Conservation (phyloP, 1,140 invertebrate species). For the Philopotamus ludificatus region DNA sequence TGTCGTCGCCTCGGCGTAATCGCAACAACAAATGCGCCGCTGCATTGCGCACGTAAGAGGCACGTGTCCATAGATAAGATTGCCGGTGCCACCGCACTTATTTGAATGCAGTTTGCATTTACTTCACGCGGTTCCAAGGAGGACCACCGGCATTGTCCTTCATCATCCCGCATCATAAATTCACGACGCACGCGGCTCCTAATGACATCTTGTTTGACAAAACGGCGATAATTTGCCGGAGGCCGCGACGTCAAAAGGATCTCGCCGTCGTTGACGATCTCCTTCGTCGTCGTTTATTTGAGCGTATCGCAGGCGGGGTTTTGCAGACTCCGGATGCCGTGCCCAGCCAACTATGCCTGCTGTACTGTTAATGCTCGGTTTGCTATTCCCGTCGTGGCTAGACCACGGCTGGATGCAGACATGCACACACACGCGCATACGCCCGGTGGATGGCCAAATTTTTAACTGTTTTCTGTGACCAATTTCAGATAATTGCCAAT, state of each 20-base stretch:
- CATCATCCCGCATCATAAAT: background rate
- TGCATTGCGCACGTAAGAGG: slow-evolving; percentile 15
- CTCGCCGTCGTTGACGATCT: no score
- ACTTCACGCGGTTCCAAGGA: background rate
- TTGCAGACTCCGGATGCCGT: slow-evolving; percentile 1
- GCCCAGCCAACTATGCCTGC: background rate
- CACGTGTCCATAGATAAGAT: slow-evolving; percentile 6
- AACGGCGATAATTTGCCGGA: background rate
- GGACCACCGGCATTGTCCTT: slow-evolving; percentile 20
- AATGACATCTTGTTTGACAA: background rate
- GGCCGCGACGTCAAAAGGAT: no score
- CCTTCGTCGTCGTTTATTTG: no score
- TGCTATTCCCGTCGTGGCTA: slow-evolving; percentile 24
- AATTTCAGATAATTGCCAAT: slow-evolving; percentile 39
- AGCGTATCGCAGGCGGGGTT: no score
- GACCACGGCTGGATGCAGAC: background rate
- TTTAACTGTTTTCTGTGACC: slow-evolving; percentile 38
- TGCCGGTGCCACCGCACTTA: background rate
- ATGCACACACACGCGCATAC: background rate
- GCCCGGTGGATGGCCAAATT: slow-evolving; percentile 29
- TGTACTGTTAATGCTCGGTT: slow-evolving; percentile 16
- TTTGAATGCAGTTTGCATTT: slow-evolving; percentile 15
- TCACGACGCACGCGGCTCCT: background rate
- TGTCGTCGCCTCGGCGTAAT: no score
- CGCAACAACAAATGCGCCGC: no score